These are phyloP conservation scores for Pantala flavescens DNA, from an alignment of 1,140 invertebrate genomes.

Conservation along the genomic window DNA sequence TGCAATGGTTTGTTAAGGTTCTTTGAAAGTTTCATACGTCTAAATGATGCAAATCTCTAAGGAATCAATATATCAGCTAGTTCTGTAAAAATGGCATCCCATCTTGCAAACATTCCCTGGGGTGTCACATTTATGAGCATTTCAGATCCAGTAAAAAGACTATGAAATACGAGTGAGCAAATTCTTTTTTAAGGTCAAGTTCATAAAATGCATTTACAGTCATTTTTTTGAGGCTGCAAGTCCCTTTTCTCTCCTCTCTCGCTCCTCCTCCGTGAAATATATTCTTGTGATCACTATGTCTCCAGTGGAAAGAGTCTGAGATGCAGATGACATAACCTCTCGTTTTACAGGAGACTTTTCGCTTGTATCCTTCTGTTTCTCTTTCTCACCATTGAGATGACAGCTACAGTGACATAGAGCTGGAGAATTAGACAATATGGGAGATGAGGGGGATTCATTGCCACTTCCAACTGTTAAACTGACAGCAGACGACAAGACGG, in stretches of 20 bases:
- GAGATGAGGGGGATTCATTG: neutral
- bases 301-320: slow-evolving; percentile 83
- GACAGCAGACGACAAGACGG: slow-evolving; percentile 66
- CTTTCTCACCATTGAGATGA: slow-evolving; percentile 22
- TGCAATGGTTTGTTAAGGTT: too few relatives aligned
- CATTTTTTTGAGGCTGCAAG: neutral
- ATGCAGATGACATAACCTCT: slow-evolving; percentile 40
- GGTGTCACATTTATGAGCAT: too few relatives aligned
- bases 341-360: slow-evolving; percentile 11
- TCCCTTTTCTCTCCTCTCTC: slow-evolving; percentile 24
- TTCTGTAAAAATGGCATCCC: too few relatives aligned
- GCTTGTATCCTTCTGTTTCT: neutral
- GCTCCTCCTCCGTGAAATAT: slow-evolving; percentile 56
- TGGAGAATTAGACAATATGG: neutral
- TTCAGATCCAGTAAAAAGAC: too few relatives aligned
- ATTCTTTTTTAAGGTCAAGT: neutral
- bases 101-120: too few relatives aligned
- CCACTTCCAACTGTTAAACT: slow-evolving; percentile 26
- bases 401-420: slow-evolving; percentile 27
- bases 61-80: too few relatives aligned
- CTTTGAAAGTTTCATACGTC: too few relatives aligned
- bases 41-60: too few relatives aligned
- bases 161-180: neutral
- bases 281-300: slow-evolving; percentile 88
- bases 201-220: neutral